These are phyloP conservation scores for Pterocles burchelli DNA, from an alignment of 2,113 vertebrate genomes.

Conservation along the genomic window DNA sequence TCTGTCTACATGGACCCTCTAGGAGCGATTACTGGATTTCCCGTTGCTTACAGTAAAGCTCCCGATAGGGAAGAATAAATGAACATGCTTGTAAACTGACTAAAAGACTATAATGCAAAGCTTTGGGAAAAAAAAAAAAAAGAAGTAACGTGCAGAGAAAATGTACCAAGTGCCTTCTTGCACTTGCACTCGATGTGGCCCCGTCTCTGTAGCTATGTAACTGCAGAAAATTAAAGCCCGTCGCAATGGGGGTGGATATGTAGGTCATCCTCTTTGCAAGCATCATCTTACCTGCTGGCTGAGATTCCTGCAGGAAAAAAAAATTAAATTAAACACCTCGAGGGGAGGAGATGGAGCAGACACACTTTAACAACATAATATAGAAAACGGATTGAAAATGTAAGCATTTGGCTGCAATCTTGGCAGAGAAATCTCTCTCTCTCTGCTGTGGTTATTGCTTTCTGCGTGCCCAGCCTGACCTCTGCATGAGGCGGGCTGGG, in stretches of 20 bases:
- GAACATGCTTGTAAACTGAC: not conserved
- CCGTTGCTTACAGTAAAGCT: not conserved
- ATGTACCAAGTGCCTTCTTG: not conserved
- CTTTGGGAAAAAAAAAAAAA: not conserved
- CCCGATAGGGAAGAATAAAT: not conserved
- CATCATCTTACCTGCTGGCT: not conserved
- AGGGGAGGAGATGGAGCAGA: not conserved
- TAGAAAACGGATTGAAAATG: not conserved
- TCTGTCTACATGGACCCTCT: not conserved
- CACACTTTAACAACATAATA: accelerated
- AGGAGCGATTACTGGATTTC: not conserved
- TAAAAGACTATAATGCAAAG: not conserved
- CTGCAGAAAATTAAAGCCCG: not conserved
- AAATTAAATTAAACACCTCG: not conserved
- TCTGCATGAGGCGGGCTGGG: not conserved
- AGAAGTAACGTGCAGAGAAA: not conserved
- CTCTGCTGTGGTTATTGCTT: not conserved
- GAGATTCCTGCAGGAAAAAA: not conserved
- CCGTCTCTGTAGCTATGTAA: not conserved
- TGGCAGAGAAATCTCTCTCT: not conserved
- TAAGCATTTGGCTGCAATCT: not conserved
- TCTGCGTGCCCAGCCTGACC: not conserved
- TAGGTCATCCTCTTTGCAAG: not conserved
- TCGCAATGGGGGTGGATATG: accelerated
- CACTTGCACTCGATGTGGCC: accelerated